A percentile compares a stretch with the other conserved stretches of the same genome.
Evolutionary conservation across 2,888 invertebrate genomes (phyloP).

Genomic region (Onthophagus sagittarius): DNA sequence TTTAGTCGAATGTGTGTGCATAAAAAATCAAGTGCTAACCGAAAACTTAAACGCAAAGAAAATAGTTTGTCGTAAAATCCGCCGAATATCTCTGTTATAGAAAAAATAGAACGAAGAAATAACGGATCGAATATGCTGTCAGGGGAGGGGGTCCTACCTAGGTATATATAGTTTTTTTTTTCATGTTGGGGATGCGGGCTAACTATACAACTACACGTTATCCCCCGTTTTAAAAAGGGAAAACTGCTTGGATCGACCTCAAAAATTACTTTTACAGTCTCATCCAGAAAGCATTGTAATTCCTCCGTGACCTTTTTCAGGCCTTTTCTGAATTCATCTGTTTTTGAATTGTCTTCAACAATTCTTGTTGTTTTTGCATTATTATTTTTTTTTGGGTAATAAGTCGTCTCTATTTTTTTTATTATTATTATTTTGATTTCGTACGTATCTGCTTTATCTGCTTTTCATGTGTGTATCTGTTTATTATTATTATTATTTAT

Average conservation of each 20-base stretch:
- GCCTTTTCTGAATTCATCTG: slow-evolving; percentile 51
- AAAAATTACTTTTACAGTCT: slow-evolving; percentile 52
- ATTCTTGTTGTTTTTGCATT: slow-evolving; percentile 31
- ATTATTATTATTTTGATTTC: slow-evolving; percentile 1
- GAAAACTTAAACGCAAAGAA: slow-evolving; percentile 35
- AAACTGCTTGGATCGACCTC: slow-evolving; percentile 48
- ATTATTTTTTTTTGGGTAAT: neutral
- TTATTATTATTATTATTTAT: slow-evolving; percentile 3
- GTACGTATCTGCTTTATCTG: neutral
- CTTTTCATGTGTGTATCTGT: neutral
- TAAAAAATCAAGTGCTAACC: slow-evolving; percentile 47
- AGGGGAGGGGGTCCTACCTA: slow-evolving; percentile 45
- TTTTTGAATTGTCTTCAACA: slow-evolving; percentile 47
- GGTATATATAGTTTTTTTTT: slow-evolving; percentile 31
- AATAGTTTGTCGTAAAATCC: slow-evolving; percentile 38
- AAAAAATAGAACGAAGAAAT: slow-evolving; percentile 26
- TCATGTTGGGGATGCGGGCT: slow-evolving; percentile 34
- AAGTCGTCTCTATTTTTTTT: slow-evolving; percentile 12
- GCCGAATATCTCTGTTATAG: slow-evolving; percentile 40
- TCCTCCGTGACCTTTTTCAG: slow-evolving; percentile 45
- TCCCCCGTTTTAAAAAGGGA: slow-evolving; percentile 25
- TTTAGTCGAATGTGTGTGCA: slow-evolving; percentile 49
- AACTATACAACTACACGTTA: slow-evolving; percentile 43
- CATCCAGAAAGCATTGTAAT: slow-evolving; percentile 51
- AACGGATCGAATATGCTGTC: slow-evolving; percentile 36